phyloP scores from a whole-genome alignment of 1,140 invertebrate species.

The Maconellicoccus hirsutus region DNA sequence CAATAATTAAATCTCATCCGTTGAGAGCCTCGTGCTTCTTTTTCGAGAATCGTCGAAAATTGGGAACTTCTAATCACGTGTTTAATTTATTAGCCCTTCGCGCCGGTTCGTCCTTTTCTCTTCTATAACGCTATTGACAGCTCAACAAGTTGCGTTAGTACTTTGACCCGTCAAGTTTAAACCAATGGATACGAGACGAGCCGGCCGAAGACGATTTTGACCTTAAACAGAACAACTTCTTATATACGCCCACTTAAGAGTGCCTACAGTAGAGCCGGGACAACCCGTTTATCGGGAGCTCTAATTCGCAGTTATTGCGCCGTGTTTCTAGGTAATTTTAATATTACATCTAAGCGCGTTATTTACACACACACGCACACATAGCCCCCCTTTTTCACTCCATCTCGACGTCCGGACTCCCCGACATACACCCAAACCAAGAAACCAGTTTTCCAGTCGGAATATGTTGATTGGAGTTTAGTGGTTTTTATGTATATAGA shows the following conservation, averaged over 20 bases:
- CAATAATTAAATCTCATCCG: neutral
- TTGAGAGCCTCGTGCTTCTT: neutral
- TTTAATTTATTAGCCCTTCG: conserved; percentile 10
- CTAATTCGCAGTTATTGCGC: conserved; percentile 18
- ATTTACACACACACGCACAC: neutral
- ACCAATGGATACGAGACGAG: neutral
- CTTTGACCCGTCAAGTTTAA: neutral
- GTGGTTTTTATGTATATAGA: neutral
- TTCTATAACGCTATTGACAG: neutral
- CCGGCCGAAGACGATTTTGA: neutral
- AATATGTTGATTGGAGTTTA: neutral
- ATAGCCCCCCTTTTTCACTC: neutral
- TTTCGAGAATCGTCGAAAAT: neutral
- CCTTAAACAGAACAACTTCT: conserved; percentile 17
- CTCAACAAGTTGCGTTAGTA: conserved; percentile 3
- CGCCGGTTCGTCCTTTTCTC: too few species aligned
- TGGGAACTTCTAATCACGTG: neutral
- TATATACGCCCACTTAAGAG: conserved; percentile 17
- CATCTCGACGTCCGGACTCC: too few species aligned
- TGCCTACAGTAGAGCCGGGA: neutral
- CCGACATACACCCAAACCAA: neutral
- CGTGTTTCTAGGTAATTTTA: conserved; percentile 12
- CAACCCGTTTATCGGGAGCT: conserved; percentile 16
- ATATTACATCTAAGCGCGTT: neutral
- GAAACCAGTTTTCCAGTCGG: conserved; percentile 13